Base-by-base conservation (phyloP, 2,888 invertebrate species). In the Diploptera punctata region DNA sequence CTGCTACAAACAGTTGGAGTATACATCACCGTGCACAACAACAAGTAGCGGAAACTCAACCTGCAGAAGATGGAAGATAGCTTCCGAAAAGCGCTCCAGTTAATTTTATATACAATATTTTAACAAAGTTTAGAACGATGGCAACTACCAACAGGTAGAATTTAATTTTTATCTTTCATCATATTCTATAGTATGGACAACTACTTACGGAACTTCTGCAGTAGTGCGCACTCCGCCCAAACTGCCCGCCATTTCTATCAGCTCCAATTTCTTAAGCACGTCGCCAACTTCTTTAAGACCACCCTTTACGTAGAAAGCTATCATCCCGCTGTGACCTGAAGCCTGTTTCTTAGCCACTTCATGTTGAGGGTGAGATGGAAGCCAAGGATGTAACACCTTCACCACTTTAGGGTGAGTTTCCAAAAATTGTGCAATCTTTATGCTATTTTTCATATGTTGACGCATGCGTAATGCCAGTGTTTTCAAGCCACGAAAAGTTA, bases 391-490 rank as follows among this genome's bases (percentile, higher is more conserved):
- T 71, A 93, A 78, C 26, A 98, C 97, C 84, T 90, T 89, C 31
- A 88, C 87, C 21, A 99, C 91, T 77, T 88, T 88, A 0, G 93
- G 89, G 83, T 98, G 97, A 0, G 83, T 83, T 80, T 94, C 91
- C 65, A 99, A 85, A 85, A 89, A 98, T 76, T 90, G 87, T 0
- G 95, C 98, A 38, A 98, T 88, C 1, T 86, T 85, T 69, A 95
- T 78, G 0, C 92, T 90, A 76, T 92, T 97, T 74, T 87, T 87
- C 83, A 91, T 91, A 82, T 98, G 97, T 77, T 92, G 90, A 76
- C 93, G 89, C 98, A 99, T 98, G 70, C 99, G 87, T 29, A 99
- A 79, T 3, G 94, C 91, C 29, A 99, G 86, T 0, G 99, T 99
- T 85, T 98, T 99, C 73, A 99, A 84, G 79, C 98, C 95, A 75